Base-by-base conservation (phyloP, 1,140 invertebrate genomes). In the Heliconius eleuchia region DNA sequence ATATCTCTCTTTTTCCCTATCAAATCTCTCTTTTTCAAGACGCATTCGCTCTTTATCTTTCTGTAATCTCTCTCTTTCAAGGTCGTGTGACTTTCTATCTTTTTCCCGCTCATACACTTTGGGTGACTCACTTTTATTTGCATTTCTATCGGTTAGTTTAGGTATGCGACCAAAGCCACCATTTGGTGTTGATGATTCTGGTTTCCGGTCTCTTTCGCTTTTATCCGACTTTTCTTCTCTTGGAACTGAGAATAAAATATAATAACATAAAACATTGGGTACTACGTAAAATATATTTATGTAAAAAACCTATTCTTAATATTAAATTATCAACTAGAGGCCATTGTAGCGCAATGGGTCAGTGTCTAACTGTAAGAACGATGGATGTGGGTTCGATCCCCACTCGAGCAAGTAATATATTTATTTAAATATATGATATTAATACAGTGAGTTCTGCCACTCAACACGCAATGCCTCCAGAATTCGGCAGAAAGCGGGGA, bases 141-240 rank as follows among this genome's bases (percentile, higher is more conserved):
- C 71, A 78, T 76, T 83, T 87, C 91, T 95, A 66, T 95, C 92
- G 74, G 88, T 89, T 23, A 95, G 50, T 92, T 96, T 95, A 55
- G 95, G 94, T 78, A 95, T 95, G 83, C 94, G 91, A 66, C 91
- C 87, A 79, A 93, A 88, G 19, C 85, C 84, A 73, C 60, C 11
- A 30, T 66, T 66, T 30, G 27, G 60, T 16, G 13, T 30, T 30
- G 55, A 18, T 27, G 85, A n/a, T 79, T 92, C 91, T 23, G 86
- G 74, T 86, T 89, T 93, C 9, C 71, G 6, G 5, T 72, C 71
- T 34, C 37, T 50, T 76, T 89, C 78, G 91, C 89, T 79, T 77
- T 90, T 80, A 91, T 78, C 50, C 16, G 84, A 84, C 74, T 73
- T 88, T 16, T 89, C 88, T 73, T 90, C 88, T 86, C 80, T 89